Evolutionary conservation across 2,797 vertebrate genomes (phyloP).

Genomic region (Syndactyla subalaris): DNA sequence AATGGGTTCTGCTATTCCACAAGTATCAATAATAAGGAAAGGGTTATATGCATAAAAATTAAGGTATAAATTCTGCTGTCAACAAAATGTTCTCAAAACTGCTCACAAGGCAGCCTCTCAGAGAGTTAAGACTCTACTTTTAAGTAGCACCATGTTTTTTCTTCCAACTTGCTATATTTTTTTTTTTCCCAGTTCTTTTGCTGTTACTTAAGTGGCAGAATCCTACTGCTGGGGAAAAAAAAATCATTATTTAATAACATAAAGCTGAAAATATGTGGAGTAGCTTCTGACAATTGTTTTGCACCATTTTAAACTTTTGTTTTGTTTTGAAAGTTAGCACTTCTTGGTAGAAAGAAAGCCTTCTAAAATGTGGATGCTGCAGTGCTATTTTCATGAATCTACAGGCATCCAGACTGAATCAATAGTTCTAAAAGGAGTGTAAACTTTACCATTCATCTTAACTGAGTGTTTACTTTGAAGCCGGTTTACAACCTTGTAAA

Average conservation of each 20-base stretch:
- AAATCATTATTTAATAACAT: not conserved
- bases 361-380: not conserved
- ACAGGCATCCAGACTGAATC: conserved; percentile 18
- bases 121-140: not conserved
- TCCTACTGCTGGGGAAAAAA: not conserved
- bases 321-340: not conserved
- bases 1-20: not conserved
- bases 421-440: conserved; percentile 12
- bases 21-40: not conserved
- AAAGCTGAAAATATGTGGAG: not conserved
- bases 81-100: not conserved
- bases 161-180: not conserved
- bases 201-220: not conserved
- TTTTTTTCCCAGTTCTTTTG: not conserved
- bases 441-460: not conserved
- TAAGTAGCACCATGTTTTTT: not conserved
- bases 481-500: conserved; percentile 27
- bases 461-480: conserved; percentile 34
- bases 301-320: not conserved
- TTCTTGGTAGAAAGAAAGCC: not conserved
- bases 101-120: not conserved
- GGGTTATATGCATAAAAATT: not conserved
- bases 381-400: conserved; percentile 11
- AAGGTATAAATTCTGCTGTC: not conserved
- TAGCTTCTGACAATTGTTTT: not conserved